Percentiles rank a stretch among this genome's conserved stretches.
These are phyloP conservation scores for Horisme vitalbata DNA, from an alignment of 2,888 invertebrate species.

Conservation along the genomic window DNA sequence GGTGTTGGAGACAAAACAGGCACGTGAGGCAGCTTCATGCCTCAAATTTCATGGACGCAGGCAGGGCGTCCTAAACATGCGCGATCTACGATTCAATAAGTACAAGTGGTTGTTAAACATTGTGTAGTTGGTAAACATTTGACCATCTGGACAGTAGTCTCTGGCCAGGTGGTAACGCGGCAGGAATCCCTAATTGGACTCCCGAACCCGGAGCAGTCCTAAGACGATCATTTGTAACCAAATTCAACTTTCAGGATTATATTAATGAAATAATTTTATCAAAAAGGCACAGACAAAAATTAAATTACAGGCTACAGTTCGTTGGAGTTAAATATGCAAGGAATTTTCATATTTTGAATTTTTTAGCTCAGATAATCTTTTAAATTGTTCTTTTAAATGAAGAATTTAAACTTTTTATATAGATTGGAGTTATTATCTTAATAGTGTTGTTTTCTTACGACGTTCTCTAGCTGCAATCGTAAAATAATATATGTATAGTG, in stretches of 20 bases:
- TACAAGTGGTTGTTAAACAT: too few species aligned
- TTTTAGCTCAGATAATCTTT: slow-evolving; percentile 2
- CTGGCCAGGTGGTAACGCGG: slow-evolving; percentile 11
- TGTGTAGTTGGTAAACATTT: too few species aligned
- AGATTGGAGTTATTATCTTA: too few species aligned
- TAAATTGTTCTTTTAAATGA: neutral
- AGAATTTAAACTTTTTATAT: too few species aligned
- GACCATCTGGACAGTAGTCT: neutral
- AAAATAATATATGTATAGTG: too few species aligned
- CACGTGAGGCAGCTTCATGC: too few species aligned
- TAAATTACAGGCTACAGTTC: slow-evolving; percentile 5
- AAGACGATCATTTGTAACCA: slow-evolving; percentile 22
- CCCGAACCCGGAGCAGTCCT: slow-evolving; percentile 6
- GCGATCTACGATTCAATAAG: too few species aligned
- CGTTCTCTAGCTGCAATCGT: too few species aligned
- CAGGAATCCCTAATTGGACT: slow-evolving; percentile 19
- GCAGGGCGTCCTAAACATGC: too few species aligned
- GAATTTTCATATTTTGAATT: slow-evolving; percentile 9
- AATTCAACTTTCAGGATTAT: slow-evolving; percentile 32
- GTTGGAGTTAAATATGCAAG: slow-evolving; percentile 11
- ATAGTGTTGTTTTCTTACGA: neutral
- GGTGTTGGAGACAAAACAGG: too few species aligned
- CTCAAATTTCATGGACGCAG: too few species aligned
- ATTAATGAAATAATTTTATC: slow-evolving; percentile 35
- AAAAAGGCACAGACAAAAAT: slow-evolving; percentile 18